These are phyloP conservation scores for Spongilla lacustris DNA, from an alignment of 37 sponge, comb jelly and placozoan species.

Conservation along the genomic window DNA sequence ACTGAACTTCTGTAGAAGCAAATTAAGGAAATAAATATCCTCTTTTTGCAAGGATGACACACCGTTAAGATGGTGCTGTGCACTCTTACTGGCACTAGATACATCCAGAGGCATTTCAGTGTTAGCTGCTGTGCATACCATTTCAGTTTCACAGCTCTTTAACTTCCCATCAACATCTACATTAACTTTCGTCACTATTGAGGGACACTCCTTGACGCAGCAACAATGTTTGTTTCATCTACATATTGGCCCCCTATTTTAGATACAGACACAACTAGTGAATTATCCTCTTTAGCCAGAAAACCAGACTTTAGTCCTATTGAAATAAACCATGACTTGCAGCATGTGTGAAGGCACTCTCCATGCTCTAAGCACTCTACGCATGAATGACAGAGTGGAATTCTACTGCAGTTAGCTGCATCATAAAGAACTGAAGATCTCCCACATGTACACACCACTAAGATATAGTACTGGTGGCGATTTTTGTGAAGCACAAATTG, in stretches of 20 bases:
- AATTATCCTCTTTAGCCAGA: neutral
- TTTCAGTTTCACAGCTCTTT: neutral
- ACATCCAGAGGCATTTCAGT: neutral
- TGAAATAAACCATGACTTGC: conserved; percentile 1
- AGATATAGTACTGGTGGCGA: neutral
- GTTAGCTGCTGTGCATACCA: neutral
- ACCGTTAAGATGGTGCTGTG: neutral
- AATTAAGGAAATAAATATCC: neutral
- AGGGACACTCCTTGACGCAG: neutral
- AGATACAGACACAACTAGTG: neutral
- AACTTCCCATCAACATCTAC: neutral
- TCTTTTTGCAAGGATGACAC: neutral
- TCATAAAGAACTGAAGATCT: neutral
- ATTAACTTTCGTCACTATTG: neutral
- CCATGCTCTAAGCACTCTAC: neutral
- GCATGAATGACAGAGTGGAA: neutral
- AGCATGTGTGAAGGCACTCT: neutral
- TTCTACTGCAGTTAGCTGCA: neutral
- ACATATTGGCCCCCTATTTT: neutral
- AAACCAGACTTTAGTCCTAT: neutral
- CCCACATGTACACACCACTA: conserved; percentile 1
- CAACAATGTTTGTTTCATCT: neutral
- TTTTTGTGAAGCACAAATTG: neutral
- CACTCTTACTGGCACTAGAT: neutral
- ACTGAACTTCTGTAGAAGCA: neutral